Evolutionary conservation across 2,888 invertebrate species (phyloP).

Genomic region (Ochlodes sylvanus): DNA sequence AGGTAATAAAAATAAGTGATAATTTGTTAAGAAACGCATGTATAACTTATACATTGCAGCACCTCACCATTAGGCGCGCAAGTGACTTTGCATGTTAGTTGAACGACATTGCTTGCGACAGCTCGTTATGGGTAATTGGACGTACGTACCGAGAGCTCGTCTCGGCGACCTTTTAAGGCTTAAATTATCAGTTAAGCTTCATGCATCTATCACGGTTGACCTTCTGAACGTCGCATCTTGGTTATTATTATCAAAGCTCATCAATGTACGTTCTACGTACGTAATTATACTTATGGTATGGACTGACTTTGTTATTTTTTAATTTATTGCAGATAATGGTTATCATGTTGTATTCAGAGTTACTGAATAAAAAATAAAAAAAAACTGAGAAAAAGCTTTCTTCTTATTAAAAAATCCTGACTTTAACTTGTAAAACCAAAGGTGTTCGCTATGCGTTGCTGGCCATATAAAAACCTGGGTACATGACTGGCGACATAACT

Average conservation of each 20-base stretch:
- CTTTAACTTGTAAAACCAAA: too few relatives aligned
- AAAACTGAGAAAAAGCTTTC: too few relatives aligned
- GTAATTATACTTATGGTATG: too few relatives aligned
- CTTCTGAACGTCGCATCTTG: constrained; percentile 27
- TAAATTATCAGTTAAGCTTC: constrained; percentile 40
- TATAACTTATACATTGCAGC: constrained; percentile 17
- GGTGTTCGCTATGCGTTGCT: too few relatives aligned
- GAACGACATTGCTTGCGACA: constrained; percentile 43
- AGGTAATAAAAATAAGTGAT: background rate
- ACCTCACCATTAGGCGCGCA: constrained; percentile 24
- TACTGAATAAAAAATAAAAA: too few relatives aligned
- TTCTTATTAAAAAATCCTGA: too few relatives aligned
- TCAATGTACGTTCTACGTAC: background rate
- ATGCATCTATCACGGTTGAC: constrained; percentile 40
- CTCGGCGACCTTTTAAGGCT: constrained; percentile 41
- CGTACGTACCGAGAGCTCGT: constrained; percentile 30
- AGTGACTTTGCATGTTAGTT: constrained; percentile 40
- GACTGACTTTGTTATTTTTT: too few relatives aligned
- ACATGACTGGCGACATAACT: too few relatives aligned
- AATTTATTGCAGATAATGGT: too few relatives aligned
- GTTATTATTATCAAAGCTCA: constrained; percentile 5
- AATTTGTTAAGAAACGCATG: constrained; percentile 9
- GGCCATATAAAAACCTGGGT: too few relatives aligned
- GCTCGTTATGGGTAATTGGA: constrained; percentile 58
- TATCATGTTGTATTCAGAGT: too few relatives aligned